phyloP scores from a whole-genome alignment of 2,888 invertebrate genomes.

The Melolontha melolontha region DNA sequence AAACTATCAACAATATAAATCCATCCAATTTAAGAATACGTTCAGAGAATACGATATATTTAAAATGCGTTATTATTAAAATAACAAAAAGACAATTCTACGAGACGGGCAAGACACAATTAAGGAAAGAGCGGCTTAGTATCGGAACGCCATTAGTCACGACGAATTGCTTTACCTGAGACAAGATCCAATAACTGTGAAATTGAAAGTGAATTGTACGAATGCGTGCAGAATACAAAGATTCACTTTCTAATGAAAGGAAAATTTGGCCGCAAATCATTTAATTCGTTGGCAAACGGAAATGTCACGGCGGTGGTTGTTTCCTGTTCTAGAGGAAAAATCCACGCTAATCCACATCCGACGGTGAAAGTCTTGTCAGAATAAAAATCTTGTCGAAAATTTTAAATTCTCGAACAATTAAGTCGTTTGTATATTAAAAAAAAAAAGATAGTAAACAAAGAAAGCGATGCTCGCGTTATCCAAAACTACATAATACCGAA shows the following conservation, averaged over 20 bases:
- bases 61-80: no score
- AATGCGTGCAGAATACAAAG: slow-evolving; percentile 19
- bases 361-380: no score
- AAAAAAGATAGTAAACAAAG: no score
- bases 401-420: no score
- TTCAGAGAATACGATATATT: no score
- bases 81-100: background rate
- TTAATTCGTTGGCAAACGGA: slow-evolving; percentile 14
- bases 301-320: slow-evolving; percentile 5
- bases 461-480: no score
- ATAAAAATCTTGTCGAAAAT: no score
- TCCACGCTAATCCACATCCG: background rate
- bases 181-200: slow-evolving; percentile 23
- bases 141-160: slow-evolving; percentile 12
- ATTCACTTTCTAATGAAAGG: slow-evolving; percentile 30
- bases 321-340: background rate
- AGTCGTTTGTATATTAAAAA: no score
- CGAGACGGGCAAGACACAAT: background rate
- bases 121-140: background rate
- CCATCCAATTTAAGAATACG: no score
- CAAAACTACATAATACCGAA: no score
- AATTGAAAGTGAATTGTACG: slow-evolving; percentile 25
- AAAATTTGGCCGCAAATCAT: slow-evolving; percentile 14
- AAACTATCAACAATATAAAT: no score
- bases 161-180: slow-evolving; percentile 19